phyloP scores from a whole-genome alignment of 1,140 invertebrate genomes.

The Sesamia nonagrioides region DNA sequence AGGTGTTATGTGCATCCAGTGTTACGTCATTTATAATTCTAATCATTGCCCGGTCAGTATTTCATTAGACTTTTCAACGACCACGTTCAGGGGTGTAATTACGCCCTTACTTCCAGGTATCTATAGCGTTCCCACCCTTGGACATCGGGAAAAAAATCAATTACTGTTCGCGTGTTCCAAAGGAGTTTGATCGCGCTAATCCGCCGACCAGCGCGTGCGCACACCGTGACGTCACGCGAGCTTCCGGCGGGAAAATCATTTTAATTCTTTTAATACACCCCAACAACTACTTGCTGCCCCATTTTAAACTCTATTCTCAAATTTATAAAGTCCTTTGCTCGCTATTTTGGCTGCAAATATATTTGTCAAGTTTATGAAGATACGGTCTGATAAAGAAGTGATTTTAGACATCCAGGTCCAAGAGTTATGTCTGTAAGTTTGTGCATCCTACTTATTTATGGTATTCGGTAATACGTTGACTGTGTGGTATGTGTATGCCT shows the following conservation, averaged over 20 bases:
- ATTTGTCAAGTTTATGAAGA: conserved; percentile 54
- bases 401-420: conserved; percentile 51
- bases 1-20: conserved; percentile 17
- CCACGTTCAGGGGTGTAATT: conserved; percentile 37
- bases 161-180: conserved; percentile 70
- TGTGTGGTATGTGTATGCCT: conserved; percentile 33
- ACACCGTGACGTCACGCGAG: conserved; percentile 80
- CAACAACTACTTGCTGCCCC: conserved; percentile 6
- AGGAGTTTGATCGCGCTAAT: conserved; percentile 78
- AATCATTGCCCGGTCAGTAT: conserved; percentile 1
- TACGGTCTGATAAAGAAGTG: conserved; percentile 55
- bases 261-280: conserved; percentile 53
- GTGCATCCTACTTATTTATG: conserved; percentile 48
- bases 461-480: conserved; percentile 47
- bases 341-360: conserved; percentile 18
- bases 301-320: conserved; percentile 25
- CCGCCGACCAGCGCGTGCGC: conserved; percentile 76
- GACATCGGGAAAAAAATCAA: conserved; percentile 51
- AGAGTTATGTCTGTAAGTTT: conserved; percentile 51
- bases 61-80: conserved; percentile 29
- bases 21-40: conserved; percentile 30
- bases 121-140: conserved; percentile 42
- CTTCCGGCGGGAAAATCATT: conserved; percentile 80
- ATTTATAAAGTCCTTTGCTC: conserved; percentile 8
- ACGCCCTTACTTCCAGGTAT: conserved; percentile 41